phyloP scores from a whole-genome alignment of 2,797 vertebrate genomes.

The Crenuchus spilurus region DNA sequence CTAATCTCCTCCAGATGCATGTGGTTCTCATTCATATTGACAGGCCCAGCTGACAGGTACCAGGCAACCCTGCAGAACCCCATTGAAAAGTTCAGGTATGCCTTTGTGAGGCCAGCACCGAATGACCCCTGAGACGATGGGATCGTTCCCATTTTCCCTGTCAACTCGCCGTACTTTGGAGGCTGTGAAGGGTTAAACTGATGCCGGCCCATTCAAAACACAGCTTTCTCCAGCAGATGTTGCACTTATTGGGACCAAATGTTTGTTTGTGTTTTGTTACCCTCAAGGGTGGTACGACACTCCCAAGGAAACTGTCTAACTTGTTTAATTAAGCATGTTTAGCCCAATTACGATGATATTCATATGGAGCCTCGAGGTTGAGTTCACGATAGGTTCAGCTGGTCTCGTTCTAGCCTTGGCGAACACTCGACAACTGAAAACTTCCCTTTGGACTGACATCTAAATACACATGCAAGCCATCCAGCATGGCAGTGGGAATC shows the following conservation, averaged over 20 bases:
- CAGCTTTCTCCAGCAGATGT: constrained; percentile 13
- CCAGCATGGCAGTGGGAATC: not conserved
- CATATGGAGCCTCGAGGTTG: not conserved
- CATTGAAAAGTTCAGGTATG: constrained; percentile 3
- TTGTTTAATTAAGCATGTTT: constrained; percentile 17
- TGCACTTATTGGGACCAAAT: constrained; percentile 13
- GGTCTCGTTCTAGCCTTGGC: not conserved
- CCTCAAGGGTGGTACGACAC: constrained; percentile 8
- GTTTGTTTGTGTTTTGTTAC: constrained; percentile 26
- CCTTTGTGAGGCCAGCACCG: not conserved
- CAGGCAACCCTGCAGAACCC: constrained; percentile 19
- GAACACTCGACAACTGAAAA: not conserved
- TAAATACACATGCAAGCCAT: not conserved
- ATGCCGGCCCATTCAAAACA: not conserved
- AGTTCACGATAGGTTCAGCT: constrained; percentile 13
- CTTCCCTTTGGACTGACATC: constrained; percentile 5
- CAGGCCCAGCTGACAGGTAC: constrained; percentile 45
- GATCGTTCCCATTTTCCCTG: not conserved
- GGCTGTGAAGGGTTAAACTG: constrained; percentile 1
- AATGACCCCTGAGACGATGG: not conserved
- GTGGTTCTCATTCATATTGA: constrained; percentile 53
- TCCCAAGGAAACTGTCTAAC: constrained; percentile 24
- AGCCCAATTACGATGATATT: not conserved
- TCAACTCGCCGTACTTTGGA: not conserved
- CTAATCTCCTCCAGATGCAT: constrained; percentile 92